Percentiles rank a stretch among this genome's conserved stretches.
Conservation (phyloP, 2,888 invertebrate genomes). For the Lucinisca nassula region DNA sequence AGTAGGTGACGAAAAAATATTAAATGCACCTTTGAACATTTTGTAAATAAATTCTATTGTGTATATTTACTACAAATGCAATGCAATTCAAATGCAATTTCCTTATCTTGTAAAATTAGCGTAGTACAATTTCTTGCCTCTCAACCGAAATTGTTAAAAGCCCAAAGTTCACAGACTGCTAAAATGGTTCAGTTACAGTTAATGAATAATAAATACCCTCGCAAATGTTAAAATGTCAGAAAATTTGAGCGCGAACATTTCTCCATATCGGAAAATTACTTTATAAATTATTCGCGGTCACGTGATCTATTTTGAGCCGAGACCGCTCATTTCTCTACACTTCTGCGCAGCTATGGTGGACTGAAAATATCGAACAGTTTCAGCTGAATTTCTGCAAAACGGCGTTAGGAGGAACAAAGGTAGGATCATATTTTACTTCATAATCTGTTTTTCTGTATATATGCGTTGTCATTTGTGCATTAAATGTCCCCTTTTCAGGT, state of each 20-base stretch:
- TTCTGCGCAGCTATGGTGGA: slow-evolving; percentile 7
- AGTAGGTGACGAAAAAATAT: no score
- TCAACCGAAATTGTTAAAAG: no score
- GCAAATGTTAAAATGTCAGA: neutral
- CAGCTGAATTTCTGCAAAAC: neutral
- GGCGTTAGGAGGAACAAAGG: neutral
- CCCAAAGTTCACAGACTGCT: neutral
- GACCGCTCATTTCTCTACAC: neutral
- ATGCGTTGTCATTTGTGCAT: neutral
- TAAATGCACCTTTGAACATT: no score
- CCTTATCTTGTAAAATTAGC: no score
- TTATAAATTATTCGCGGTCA: slow-evolving; percentile 14
- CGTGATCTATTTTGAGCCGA: slow-evolving; percentile 3
- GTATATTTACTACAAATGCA: no score
- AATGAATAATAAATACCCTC: slow-evolving; percentile 10
- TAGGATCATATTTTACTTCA: neutral
- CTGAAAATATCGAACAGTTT: neutral
- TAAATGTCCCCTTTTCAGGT: neutral
- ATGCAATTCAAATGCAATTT: no score
- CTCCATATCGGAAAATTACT: slow-evolving; percentile 1
- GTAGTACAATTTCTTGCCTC: no score
- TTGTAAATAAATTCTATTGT: no score
- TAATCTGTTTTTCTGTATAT: neutral
- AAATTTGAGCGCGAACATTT: slow-evolving; percentile 10
- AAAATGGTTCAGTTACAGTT: neutral